phyloP scores from a whole-genome alignment of 2,113 vertebrate genomes.

The Litocranius walleri region DNA sequence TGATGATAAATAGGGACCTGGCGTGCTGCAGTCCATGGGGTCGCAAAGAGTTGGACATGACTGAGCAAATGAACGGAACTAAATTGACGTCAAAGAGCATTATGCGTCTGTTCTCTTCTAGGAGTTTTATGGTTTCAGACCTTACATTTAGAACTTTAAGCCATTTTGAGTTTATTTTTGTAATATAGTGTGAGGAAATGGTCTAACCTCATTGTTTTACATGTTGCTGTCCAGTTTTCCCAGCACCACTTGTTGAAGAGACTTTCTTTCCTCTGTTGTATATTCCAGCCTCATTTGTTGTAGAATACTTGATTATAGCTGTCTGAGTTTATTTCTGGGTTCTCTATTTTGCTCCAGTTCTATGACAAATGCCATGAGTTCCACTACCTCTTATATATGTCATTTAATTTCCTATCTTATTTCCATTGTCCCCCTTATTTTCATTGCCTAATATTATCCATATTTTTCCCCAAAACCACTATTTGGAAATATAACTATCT shows the following conservation, averaged over 20 bases:
- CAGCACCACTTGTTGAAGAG: neutral
- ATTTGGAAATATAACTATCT: neutral
- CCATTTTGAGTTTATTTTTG: neutral
- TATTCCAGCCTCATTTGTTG: neutral
- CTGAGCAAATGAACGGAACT: neutral
- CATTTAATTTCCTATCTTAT: neutral
- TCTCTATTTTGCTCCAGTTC: neutral
- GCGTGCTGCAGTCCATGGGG: neutral
- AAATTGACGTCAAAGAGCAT: neutral
- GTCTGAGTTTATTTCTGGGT: neutral
- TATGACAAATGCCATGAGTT: neutral
- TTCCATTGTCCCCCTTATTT: neutral
- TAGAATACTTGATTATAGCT: neutral
- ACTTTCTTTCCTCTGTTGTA: neutral
- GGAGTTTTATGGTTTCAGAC: neutral
- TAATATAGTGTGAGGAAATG: neutral
- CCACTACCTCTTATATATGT: neutral
- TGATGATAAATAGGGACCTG: neutral
- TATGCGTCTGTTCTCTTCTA: neutral
- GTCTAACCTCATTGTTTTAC: neutral
- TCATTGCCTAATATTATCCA: neutral
- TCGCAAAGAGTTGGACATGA: neutral
- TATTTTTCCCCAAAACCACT: neutral
- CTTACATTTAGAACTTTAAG: neutral
- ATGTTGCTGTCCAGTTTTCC: neutral